Base-by-base conservation (phyloP, 2,113 vertebrate species). In the crab-eating macaque (Macaca fascicularis) region DNA sequence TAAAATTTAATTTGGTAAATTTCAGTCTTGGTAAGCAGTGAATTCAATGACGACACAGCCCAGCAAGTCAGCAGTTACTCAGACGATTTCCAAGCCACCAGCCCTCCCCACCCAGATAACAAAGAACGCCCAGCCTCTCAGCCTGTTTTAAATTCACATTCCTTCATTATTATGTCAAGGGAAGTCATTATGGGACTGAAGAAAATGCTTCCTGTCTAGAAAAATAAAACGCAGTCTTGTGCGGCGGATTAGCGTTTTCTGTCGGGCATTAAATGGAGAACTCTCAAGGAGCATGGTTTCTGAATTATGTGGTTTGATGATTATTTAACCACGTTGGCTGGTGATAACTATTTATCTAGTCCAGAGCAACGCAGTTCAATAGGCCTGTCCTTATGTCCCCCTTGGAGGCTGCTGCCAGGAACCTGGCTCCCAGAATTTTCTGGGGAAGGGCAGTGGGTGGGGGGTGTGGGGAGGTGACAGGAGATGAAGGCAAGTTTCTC, bases 131-230 rank as follows among this genome's bases (percentile, higher is more conserved):
- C 27, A 80, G 27, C 90, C 79, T 95, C 72, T 40, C 64, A 45
- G 48, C 74, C 86, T 97, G 97, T 95, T 98, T 98, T 89, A 84
- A 98, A 97, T 95, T 97, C 93, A 93, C 96, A 96, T 94, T 7
- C 5, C 83, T 97, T 97, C 97, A 82, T 97, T 94, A 94, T 82
- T 83, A 76, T 97, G 97, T 97, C 81, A 89, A 94, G 89, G 74
- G 86, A 93, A 97, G 80, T 97, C 97, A 97, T 97, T 97, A 95
- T 22, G 93, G 85, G 83, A 97, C 97, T 92, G 76, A 95, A 95
- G 95, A 97, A 97, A 97, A 98, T 70, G 50, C 80, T 97, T 95
- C 95, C 97, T 97, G 85, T 95, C 96, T 97, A 96, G 96, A 98
- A 97, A 82, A 92, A 97, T 96, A 98, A 97, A 70, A 97, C 52